Evolutionary conservation across 2,797 vertebrate species (phyloP).

Genomic region (Darevskia nairensis): DNA sequence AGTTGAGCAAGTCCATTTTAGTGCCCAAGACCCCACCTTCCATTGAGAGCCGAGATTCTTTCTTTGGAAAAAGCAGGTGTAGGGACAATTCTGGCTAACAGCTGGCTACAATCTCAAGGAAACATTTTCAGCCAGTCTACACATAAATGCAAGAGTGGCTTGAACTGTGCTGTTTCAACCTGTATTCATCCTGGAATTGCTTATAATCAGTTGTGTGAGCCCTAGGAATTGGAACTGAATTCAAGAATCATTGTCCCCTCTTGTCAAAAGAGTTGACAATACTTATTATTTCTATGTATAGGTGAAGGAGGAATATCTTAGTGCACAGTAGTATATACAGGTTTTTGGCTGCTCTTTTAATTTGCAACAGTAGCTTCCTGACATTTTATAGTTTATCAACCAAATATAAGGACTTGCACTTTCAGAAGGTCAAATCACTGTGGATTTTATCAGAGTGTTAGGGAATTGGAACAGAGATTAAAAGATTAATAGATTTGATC

Average conservation of each 20-base stretch:
- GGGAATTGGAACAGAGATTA: not conserved
- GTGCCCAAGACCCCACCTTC: too few relatives aligned
- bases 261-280: not conserved
- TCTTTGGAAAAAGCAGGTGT: too few relatives aligned
- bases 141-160: not conserved
- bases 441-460: not conserved
- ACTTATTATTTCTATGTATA: not conserved
- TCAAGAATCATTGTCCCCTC: not conserved
- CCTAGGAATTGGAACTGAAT: not conserved
- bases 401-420: not conserved
- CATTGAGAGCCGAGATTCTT: too few relatives aligned
- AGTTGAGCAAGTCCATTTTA: too few relatives aligned
- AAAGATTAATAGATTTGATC: constrained; percentile 2
- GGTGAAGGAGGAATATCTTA: not conserved
- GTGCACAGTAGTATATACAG: too few relatives aligned
- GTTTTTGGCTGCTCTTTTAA: not conserved
- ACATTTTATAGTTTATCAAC: not conserved
- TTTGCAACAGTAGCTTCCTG: not conserved
- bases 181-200: not conserved
- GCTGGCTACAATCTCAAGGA: too few relatives aligned
- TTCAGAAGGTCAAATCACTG: not conserved
- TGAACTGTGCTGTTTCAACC: not conserved
- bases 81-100: too few relatives aligned
- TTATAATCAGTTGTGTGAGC: not conserved
- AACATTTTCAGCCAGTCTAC: not conserved